Evolutionary conservation across 2,797 vertebrate genomes (phyloP), one percentile per base, ranked within the genome.

Genomic region (Merluccius polli): DNA sequence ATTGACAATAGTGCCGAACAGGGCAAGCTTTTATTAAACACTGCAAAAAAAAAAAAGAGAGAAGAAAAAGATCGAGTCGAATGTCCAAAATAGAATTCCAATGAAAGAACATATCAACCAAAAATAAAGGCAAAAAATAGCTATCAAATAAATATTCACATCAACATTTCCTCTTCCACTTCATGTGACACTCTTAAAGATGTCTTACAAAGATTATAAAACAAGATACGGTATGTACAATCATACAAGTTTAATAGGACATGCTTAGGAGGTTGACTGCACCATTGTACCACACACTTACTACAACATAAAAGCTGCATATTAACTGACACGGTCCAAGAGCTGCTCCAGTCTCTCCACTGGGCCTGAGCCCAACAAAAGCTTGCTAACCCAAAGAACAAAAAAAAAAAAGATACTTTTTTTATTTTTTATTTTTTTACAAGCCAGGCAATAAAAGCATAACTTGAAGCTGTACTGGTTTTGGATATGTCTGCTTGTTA

Each of bases 111-210:
- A 89, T 81, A 83, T 89, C 81, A 83, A 79, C 84, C 79, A 81
- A 84, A 89, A 86, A 83, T 74, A 74, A 71, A 24, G 44, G 44
- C 44, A 59, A 83, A 85, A 90, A 80, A 81, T 73, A 84, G 82
- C 85, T 82, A 87, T 84, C 75, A 93, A 94, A 93, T 93, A 93
- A 94, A 94, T 94, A 92, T 89, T 90, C 88, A 93, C 91, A 91
- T 88, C 87, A 91, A 88, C 83, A 88, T 84, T 90, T 83, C 85
- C 70, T 87, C 77, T 83, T 82, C 73, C 77, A 83, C 82, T 87
- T 76, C 72, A 85, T 74, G 74, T 81, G 86, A 91, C 89, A 91
- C 87, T 91, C 78, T 84, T 82, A 36, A 78, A 71, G 83, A 89
- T 84, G 88, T 91, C 90, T 88, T 89, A 90, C 90, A 92, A 89